Percentiles rank a stretch among this genome's conserved stretches.
Conservation (phyloP, 2,888 invertebrate species). For the Oscheius sp. region DNA sequence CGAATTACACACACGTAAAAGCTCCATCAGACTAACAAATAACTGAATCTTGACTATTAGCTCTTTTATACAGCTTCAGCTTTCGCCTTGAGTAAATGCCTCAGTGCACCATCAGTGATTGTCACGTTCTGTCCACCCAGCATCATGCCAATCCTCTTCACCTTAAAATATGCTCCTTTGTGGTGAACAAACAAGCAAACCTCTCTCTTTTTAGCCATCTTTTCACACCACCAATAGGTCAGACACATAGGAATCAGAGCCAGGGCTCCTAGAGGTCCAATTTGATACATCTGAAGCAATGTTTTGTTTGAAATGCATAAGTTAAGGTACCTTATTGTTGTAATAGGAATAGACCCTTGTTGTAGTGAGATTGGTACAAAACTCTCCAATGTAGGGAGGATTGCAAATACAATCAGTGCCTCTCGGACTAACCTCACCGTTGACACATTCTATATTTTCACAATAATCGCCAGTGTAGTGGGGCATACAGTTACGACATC, state of each 20-base stretch:
- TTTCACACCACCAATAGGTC: constrained; percentile 66
- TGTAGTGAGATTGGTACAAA: constrained; percentile 51
- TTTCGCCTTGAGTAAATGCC: constrained; percentile 9
- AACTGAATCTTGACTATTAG: neutral
- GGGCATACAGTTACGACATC: constrained; percentile 45
- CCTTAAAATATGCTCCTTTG: neutral
- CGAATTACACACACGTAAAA: too few species aligned
- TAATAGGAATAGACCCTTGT: constrained; percentile 50
- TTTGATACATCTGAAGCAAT: constrained; percentile 54
- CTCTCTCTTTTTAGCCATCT: constrained; percentile 68
- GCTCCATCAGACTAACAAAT: too few species aligned
- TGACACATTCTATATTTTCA: constrained; percentile 61
- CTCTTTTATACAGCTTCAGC: neutral
- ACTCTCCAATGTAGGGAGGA: constrained; percentile 49
- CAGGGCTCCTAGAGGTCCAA: constrained; percentile 69
- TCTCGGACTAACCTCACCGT: constrained; percentile 50
- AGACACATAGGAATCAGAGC: constrained; percentile 65
- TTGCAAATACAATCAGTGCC: constrained; percentile 48
- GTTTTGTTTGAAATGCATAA: neutral
- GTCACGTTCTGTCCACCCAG: constrained; percentile 1
- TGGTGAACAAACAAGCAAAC: constrained; percentile 30
- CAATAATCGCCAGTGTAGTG: constrained; percentile 63
- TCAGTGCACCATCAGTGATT: constrained; percentile 11
- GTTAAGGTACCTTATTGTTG: constrained; percentile 45
- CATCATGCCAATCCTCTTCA: constrained; percentile 3